phyloP scores from a whole-genome alignment of 2,888 invertebrate species.

The Nyleta sp. region DNA sequence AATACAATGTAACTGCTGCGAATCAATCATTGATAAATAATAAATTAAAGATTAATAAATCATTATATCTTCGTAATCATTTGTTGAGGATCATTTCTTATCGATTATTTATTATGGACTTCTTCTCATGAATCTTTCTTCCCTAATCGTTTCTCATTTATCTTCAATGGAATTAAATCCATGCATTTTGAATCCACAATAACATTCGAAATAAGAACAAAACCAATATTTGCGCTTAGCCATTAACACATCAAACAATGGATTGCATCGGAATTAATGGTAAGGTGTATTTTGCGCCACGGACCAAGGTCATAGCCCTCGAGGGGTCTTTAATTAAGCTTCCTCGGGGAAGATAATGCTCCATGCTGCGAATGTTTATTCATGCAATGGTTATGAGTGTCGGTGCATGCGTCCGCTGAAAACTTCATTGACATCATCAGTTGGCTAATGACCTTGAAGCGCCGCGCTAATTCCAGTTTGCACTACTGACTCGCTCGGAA shows the following conservation, averaged over 20 bases:
- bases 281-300: slow-evolving; percentile 22
- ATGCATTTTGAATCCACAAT: no score
- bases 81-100: no score
- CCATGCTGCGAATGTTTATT: slow-evolving; percentile 41
- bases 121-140: no score
- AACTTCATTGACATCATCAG: slow-evolving; percentile 51
- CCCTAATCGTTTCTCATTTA: no score
- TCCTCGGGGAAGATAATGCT: slow-evolving; percentile 41
- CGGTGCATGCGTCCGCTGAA: slow-evolving; percentile 22
- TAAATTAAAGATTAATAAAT: no score
- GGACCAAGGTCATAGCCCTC: slow-evolving; percentile 56
- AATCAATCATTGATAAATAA: no score
- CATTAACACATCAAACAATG: slow-evolving; percentile 39
- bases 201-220: neutral
- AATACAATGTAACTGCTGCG: no score
- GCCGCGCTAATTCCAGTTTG: slow-evolving; percentile 49
- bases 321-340: slow-evolving; percentile 49
- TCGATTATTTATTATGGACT: no score
- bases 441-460: slow-evolving; percentile 60
- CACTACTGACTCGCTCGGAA: slow-evolving; percentile 46
- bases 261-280: slow-evolving; percentile 34
- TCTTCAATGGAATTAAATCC: no score
- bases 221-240: neutral
- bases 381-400: slow-evolving; percentile 47
- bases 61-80: no score